Evolutionary conservation across 2,113 vertebrate species (phyloP).

Genomic region (Amphiprion ocellaris): DNA sequence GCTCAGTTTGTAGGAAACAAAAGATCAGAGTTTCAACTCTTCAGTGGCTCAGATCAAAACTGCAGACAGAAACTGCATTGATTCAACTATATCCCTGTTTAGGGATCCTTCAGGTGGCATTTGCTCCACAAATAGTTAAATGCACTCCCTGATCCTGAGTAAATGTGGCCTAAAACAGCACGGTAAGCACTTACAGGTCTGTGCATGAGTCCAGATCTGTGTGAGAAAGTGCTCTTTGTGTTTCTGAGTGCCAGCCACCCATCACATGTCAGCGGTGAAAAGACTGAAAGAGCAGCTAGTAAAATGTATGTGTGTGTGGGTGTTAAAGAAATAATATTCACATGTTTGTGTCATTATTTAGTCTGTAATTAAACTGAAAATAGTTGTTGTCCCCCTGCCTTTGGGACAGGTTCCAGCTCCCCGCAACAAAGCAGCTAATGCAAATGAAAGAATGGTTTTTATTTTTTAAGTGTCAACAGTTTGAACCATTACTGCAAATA

Average conservation of each 20-base stretch:
- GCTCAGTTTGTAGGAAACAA: slow-evolving; percentile 42
- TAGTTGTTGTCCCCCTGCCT: no score
- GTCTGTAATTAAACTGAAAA: slow-evolving; percentile 9
- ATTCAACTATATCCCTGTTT: slow-evolving; percentile 26
- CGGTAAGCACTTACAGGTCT: slow-evolving; percentile 50
- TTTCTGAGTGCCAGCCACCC: slow-evolving; percentile 14
- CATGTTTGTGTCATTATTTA: not conserved
- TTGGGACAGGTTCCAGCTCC: no score
- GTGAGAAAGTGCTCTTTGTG: slow-evolving; percentile 40
- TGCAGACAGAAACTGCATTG: slow-evolving; percentile 5
- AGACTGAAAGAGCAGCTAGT: not conserved
- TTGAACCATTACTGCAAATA: no score
- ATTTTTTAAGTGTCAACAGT: no score
- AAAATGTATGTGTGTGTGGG: no score
- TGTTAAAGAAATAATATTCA: no score
- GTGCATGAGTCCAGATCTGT: slow-evolving; percentile 39
- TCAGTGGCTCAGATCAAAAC: slow-evolving; percentile 21
- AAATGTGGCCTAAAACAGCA: slow-evolving; percentile 47
- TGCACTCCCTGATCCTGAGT: slow-evolving; percentile 35
- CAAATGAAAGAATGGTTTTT: no score
- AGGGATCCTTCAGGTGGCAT: slow-evolving; percentile 26
- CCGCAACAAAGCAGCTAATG: no score
- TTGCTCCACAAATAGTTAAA: slow-evolving; percentile 58
- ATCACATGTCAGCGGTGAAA: slow-evolving; percentile 16
- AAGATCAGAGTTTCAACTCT: slow-evolving; percentile 45